Base-by-base conservation (phyloP, 1,140 invertebrate genomes). In the Microplitis demolitor region DNA sequence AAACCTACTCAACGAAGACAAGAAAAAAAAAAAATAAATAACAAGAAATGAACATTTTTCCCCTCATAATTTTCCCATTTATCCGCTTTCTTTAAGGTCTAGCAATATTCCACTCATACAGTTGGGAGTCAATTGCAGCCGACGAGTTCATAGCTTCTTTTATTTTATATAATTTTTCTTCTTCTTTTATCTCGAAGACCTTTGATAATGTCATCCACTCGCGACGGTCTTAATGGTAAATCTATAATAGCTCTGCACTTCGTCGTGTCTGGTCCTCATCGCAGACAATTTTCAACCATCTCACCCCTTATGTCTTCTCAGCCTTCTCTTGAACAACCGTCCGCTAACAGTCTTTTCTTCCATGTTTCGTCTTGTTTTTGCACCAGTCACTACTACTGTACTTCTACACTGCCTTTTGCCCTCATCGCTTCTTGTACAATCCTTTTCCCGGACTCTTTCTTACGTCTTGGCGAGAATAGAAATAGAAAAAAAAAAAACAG, bases 161-260 rank as follows among this genome's bases (percentile, higher is more conserved):
- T 45, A 45, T 45, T 45, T 45, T 39, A 39, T 39, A 39, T 39
- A 39, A 1, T 70, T 70, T 45, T 53, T 51, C 24, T 37, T 51
- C 5, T 51, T 62, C 60, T n/a, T 31, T 60, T 8, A 1, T 34
- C 56, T 9, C 45, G 9, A 33, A 16, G 61, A 64, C 54, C 58
- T 61, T 71, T 61, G 69, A 74, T 45, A 61, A 74, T 66, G 56
- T 70, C 45, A 66, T 66, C 68, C 62, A 24, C 14, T 66, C 58
- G 64, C 53, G 50, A 64, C 62, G 34, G 61, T 37, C 67, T 71
- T 73, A 68, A 73, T 73, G 74, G 67, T 73, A 73, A 76, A 73
- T 76, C 74, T 71, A 73, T 73, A 73, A 76, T 69, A 72, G 62
- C 66, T 68, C 50, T 67, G 51, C 66, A 67, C 66, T 67, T 39